Base-by-base conservation (phyloP, 2,113 vertebrate species). In the Neopipo cinnamomea region DNA sequence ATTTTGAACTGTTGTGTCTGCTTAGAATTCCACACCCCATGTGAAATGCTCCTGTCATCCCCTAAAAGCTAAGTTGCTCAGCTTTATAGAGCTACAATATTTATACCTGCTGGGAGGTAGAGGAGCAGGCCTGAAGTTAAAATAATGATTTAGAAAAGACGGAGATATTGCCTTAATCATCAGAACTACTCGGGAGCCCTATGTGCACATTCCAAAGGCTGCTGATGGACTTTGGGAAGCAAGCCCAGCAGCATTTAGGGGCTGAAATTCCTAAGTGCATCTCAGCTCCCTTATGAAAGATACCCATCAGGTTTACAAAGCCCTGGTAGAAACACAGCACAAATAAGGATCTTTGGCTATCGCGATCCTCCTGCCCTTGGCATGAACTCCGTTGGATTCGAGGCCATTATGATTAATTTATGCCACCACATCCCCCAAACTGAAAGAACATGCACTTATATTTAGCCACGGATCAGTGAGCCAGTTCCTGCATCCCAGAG, bases 161-260 rank as follows among this genome's bases (percentile, higher is more conserved):
- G 14, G 27, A 95, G 88, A 30, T 75, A 92, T 35, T 87, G 55
- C 71, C 49, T 89, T 83, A 78, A 85, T 90, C 78, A 90, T 80
- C 91, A 65, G 59, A 85, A 46, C 41, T 79, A 9, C 47, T 74
- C 67, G 70, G 58, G 24, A 85, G 24, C 44, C 35, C 17, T 59
- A 5, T 49, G 25, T 52, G 44, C 37, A 35, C 52, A 4, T 61
- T 91, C 50, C 52, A 82, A 84, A 83, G 68, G 47, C 85, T 84
- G 78, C 52, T 78, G 82, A 80, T 78, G 78, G 81, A 55, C 42
- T 84, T 91, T 37, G 68, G 79, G 89, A 95, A 94, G 91, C 49
- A 79, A 95, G 85, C 72, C 84, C 91, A 90, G 52, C n/a, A 68
- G 66, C 22, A 47, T 47, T 79, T 53, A 70, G 35, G 62, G 89